Evolutionary conservation across 2,113 vertebrate genomes (phyloP), one percentile per base, ranked within the genome.

Genomic region (Fulmarus glacialis): DNA sequence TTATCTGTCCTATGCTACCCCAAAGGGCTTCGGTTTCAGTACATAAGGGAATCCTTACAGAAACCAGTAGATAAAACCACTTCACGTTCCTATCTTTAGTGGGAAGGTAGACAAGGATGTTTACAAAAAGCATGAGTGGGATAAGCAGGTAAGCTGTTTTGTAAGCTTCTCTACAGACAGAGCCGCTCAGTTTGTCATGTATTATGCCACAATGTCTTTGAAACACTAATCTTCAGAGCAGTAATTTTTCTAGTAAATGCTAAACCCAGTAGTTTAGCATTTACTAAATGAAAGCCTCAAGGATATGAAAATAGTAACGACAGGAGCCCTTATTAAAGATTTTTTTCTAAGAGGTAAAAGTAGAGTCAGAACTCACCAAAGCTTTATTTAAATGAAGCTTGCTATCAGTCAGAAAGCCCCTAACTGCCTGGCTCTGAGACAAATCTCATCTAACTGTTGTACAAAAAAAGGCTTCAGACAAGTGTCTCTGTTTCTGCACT

Each of bases 101-200:
- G 64, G 64, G 87, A 93, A 85, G 0, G 0, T 11, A 53, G 68
- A 45, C 77, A 87, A 89, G 24, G 15, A 74, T 32, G 36, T 85
- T 90, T 64, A 93, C 66, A 80, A 82, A 94, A 95, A 93, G 4
- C 26, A 8, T 27, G 36, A 82, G 48, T 30, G 14, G 70, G 34
- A 89, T 89, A 84, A 87, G 64, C 88, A 93, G 43, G 52, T 84
- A 95, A 93, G n/a, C n/a, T 87, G 36, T 73, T 92, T 78, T 42
- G 43, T 66, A 81, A 91, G 55, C 55, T 63, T 70, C 55, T 60
- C 64, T 62, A n/a, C 30, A 24, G 32, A 68, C 30, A 74, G 68
- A 81, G 43, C 30, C 73, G 23, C 30, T 83, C 79, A n/a, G 29
- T 74, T 84, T 90, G 71, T 55, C 24, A 47, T 27, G 5, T 56